phyloP scores from a whole-genome alignment of 1,140 invertebrate species.

The Brachionus calyciflorus region DNA sequence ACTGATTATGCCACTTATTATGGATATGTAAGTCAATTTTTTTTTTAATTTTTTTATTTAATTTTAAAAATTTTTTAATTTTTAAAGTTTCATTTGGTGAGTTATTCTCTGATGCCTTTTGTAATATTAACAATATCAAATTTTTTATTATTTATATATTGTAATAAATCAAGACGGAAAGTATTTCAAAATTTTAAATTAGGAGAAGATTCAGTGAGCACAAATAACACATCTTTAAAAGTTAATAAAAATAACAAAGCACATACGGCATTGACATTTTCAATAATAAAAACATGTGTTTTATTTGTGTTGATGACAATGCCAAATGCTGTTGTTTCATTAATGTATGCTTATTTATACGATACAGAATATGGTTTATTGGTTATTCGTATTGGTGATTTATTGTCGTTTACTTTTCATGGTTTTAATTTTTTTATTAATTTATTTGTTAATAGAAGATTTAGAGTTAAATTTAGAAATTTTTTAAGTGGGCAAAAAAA shows the following conservation, averaged over 20 bases:
- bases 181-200: no score
- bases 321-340: constrained; percentile 21
- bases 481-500: no score
- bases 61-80: neutral
- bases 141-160: neutral
- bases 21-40: neutral
- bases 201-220: no score
- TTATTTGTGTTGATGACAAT: neutral
- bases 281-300: neutral
- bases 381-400: constrained; percentile 6
- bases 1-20: constrained; percentile 3
- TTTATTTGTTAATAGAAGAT: constrained; percentile 3
- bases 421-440: constrained; percentile 18
- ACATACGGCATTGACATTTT: no score
- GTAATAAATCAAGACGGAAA: neutral
- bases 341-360: neutral
- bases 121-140: neutral
- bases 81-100: constrained; percentile 14
- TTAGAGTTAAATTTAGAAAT: neutral
- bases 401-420: constrained; percentile 18
- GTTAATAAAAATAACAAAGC: no score
- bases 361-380: neutral
- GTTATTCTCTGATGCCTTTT: constrained; percentile 12
- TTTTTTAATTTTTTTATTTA: neutral
- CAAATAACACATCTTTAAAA: no score